These are phyloP conservation scores for Episyrphus balteatus DNA, from an alignment of 1,140 invertebrate species.

Conservation along the genomic window DNA sequence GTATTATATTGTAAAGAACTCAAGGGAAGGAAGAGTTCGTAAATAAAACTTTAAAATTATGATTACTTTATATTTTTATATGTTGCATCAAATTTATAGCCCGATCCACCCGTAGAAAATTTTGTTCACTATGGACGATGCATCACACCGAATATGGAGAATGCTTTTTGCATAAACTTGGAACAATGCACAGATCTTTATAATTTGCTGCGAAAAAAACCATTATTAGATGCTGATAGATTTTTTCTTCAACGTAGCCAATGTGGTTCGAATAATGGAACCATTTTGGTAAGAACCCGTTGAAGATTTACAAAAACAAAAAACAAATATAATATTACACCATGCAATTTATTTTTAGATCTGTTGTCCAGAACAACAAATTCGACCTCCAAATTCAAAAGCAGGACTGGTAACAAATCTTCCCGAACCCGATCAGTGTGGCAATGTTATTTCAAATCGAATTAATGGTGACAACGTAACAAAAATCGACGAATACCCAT, in stretches of 20 bases:
- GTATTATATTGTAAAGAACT: too few relatives aligned
- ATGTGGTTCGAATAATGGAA: constrained; percentile 30
- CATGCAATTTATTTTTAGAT: constrained; percentile 16
- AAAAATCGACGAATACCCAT: constrained; percentile 55
- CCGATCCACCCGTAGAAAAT: background rate
- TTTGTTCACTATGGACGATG: constrained; percentile 33
- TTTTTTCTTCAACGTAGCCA: constrained; percentile 29
- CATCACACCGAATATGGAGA: constrained; percentile 28
- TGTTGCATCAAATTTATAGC: too few relatives aligned
- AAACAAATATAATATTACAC: too few relatives aligned
- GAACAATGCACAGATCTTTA: constrained; percentile 32
- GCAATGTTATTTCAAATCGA: constrained; percentile 39
- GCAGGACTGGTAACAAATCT: background rate
- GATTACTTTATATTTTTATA: too few relatives aligned
- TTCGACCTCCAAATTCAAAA: constrained; percentile 4
- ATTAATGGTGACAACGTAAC: constrained; percentile 51
- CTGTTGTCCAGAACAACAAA: constrained; percentile 24
- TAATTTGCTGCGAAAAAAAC: constrained; percentile 19
- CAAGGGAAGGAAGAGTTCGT: too few relatives aligned
- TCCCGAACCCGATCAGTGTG: constrained; percentile 37
- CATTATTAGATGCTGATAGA: constrained; percentile 19
- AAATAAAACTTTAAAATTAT: too few relatives aligned
- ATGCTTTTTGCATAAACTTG: constrained; percentile 27
- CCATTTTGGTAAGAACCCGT: constrained; percentile 17
- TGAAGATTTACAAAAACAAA: background rate